Percentiles rank a stretch among this genome's conserved stretches.
Evolutionary conservation across 2,888 invertebrate species (phyloP).

Genomic region (Eristalis intricaria): DNA sequence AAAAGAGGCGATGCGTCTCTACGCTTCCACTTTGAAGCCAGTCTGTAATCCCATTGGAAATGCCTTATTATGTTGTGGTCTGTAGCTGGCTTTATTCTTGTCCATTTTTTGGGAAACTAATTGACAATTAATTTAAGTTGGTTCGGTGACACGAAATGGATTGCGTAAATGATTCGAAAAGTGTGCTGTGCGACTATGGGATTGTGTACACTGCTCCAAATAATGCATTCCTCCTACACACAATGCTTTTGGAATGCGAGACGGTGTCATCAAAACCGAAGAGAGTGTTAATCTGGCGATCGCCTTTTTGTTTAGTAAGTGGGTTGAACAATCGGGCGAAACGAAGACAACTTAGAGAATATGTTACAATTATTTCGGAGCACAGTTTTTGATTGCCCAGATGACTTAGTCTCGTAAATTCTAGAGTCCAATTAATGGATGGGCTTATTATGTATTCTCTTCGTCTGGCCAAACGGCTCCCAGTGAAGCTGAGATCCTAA

Average conservation of each 20-base stretch:
- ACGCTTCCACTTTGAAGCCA: not conserved
- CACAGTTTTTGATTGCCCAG: no score
- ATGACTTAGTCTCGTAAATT: no score
- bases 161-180: not conserved
- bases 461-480: no score
- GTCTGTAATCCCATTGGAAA: not conserved
- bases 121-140: not conserved
- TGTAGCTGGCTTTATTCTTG: not conserved
- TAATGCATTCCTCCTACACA: not conserved
- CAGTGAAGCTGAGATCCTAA: no score
- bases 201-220: not conserved
- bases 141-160: not conserved
- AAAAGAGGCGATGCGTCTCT: constrained; percentile 15
- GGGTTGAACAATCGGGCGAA: not conserved
- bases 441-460: no score
- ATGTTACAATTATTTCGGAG: not conserved
- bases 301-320: not conserved
- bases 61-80: not conserved
- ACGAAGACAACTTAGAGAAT: not conserved
- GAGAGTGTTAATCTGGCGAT: not conserved
- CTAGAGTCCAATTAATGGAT: no score
- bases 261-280: not conserved
- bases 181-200: not conserved
- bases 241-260: not conserved
- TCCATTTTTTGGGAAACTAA: not conserved